Conservation (phyloP, 1,140 invertebrate species). For the Lepidurus arcticus region DNA sequence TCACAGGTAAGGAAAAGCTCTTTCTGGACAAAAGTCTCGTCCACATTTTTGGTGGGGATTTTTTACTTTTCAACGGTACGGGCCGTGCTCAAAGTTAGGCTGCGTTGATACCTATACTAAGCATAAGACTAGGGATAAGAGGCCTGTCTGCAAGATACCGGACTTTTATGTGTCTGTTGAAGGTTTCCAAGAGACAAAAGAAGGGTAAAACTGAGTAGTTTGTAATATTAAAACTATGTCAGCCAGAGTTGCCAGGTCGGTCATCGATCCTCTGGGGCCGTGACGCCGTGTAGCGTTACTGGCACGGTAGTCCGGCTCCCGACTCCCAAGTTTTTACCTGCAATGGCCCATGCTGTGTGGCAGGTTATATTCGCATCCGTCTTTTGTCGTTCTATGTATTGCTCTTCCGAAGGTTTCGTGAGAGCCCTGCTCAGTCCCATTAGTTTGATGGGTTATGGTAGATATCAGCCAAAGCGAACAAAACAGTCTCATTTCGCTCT, state of each 20-base stretch:
- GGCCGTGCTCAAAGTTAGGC: too few species aligned
- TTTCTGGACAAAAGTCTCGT: too few species aligned
- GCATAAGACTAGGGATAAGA: too few species aligned
- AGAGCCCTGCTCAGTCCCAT: not conserved
- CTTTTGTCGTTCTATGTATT: not conserved
- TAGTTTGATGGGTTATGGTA: not conserved
- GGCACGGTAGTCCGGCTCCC: not conserved
- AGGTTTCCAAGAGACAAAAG: not conserved
- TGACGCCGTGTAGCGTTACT: not conserved
- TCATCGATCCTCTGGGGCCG: not conserved
- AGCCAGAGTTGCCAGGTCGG: not conserved
- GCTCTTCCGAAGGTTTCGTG: not conserved
- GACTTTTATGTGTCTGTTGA: not conserved
- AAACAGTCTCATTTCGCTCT: not conserved
- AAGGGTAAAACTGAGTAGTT: not conserved
- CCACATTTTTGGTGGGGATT: too few species aligned
- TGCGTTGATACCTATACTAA: too few species aligned
- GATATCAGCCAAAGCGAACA: not conserved
- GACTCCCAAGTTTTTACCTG: not conserved
- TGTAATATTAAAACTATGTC: slow-evolving; percentile 19
- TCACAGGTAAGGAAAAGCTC: too few species aligned
- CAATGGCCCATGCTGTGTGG: not conserved
- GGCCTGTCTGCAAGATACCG: not conserved
- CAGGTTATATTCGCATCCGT: not conserved
- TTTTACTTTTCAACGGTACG: too few species aligned